Evolutionary conservation across 1,140 invertebrate species (phyloP).

Genomic region (Drosophila virilis): DNA sequence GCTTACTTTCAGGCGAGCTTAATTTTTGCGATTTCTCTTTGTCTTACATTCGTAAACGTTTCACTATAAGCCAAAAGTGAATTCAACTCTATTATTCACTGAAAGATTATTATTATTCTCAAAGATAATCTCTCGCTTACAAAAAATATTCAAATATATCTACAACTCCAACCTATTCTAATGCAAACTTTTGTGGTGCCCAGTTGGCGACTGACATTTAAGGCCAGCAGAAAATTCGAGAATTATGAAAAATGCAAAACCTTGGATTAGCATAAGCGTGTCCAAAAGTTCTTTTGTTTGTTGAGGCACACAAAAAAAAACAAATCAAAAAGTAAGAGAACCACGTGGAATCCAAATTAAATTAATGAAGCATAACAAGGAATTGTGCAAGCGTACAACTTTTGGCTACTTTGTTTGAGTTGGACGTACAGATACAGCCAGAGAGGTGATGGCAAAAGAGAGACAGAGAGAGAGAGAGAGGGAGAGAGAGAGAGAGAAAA

Average conservation of each 20-base stretch:
- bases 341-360: constrained; percentile 65
- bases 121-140: too few relatives aligned
- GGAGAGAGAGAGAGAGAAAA: neutral
- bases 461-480: neutral
- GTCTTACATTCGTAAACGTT: too few relatives aligned
- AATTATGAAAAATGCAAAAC: constrained; percentile 40
- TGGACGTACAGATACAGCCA: constrained; percentile 10
- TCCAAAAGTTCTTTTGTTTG: constrained; percentile 20
- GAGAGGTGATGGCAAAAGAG: neutral
- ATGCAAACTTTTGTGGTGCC: constrained; percentile 13
- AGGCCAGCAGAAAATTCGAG: constrained; percentile 7
- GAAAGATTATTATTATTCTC: too few relatives aligned
- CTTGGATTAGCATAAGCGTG: constrained; percentile 67
- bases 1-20: neutral
- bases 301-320: constrained; percentile 1
- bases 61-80: too few relatives aligned
- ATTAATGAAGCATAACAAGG: constrained; percentile 74
- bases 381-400: constrained; percentile 52
- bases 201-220: constrained; percentile 1
- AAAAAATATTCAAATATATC: too few relatives aligned
- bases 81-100: too few relatives aligned
- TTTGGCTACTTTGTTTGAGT: constrained; percentile 54
- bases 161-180: neutral
- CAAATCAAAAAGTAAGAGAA: constrained; percentile 8
- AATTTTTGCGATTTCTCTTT: neutral